Conservation (phyloP, 1,140 invertebrate genomes). For the Apis cerana region DNA sequence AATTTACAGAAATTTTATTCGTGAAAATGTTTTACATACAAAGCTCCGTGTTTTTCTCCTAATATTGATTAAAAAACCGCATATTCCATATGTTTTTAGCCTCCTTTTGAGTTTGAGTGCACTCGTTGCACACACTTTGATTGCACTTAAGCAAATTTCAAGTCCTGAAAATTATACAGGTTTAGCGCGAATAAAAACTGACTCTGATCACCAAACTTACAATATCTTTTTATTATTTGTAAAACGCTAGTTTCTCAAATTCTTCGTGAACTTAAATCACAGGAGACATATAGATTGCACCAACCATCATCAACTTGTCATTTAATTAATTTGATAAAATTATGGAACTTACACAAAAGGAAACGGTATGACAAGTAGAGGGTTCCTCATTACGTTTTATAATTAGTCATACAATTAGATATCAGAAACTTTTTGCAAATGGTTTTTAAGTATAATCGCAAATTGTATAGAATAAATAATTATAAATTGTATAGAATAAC, state of each 20-base stretch:
- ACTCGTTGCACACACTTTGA: constrained; percentile 18
- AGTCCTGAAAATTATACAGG: constrained; percentile 16
- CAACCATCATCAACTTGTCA: constrained; percentile 29
- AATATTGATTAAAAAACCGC: constrained; percentile 10
- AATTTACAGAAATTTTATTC: constrained; percentile 12
- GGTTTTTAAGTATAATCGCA: constrained; percentile 16
- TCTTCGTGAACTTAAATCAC: constrained; percentile 49
- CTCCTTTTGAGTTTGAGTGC: neutral
- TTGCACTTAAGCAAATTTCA: neutral
- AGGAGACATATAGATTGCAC: constrained; percentile 51
- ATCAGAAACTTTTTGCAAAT: constrained; percentile 38
- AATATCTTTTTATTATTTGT: constrained; percentile 52
- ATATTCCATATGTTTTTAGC: neutral
- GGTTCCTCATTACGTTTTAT: constrained; percentile 27
- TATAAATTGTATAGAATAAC: constrained; percentile 45
- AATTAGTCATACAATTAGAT: constrained; percentile 39
- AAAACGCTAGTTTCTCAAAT: constrained; percentile 48
- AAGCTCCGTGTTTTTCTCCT: neutral
- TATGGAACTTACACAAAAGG: constrained; percentile 31
- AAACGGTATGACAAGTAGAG: constrained; percentile 35
- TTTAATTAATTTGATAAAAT: constrained; percentile 26
- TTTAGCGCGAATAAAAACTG: constrained; percentile 26
- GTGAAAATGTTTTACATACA: constrained; percentile 23
- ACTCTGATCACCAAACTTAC: constrained; percentile 45
- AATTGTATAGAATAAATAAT: constrained; percentile 35